phyloP scores from a whole-genome alignment of 2,797 vertebrate species.

The Diglossa cyanea region DNA sequence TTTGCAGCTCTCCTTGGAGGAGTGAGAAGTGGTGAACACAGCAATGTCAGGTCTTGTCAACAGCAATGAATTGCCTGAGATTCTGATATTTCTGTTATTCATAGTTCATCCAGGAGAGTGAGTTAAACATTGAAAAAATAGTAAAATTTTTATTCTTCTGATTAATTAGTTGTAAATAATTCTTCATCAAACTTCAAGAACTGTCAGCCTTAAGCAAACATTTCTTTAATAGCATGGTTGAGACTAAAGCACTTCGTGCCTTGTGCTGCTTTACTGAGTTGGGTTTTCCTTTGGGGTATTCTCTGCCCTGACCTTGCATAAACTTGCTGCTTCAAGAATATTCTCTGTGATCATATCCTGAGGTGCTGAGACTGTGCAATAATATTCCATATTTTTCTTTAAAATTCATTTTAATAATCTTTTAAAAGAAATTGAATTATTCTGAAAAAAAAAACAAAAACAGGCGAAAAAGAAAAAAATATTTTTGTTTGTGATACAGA shows the following conservation, averaged over 20 bases:
- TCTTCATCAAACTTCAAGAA: not conserved
- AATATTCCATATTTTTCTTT: not conserved
- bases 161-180: not conserved
- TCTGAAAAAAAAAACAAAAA: not conserved
- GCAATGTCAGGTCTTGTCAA: not conserved
- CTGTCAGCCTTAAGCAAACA: not conserved
- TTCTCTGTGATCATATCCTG: not conserved
- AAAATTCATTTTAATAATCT: not conserved
- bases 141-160: not conserved
- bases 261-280: not conserved
- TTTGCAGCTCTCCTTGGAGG: not conserved
- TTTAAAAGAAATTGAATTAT: not conserved
- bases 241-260: not conserved
- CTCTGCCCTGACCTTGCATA: not conserved
- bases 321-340: not conserved
- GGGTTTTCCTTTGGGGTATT: not conserved
- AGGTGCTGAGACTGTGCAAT: not conserved
- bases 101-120: fast-evolving
- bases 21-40: not conserved
- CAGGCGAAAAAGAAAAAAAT: not conserved
- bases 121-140: not conserved
- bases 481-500: not conserved
- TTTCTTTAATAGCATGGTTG: not conserved
- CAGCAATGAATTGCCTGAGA: not conserved
- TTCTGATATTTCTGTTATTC: not conserved